Evolutionary conservation across 2,113 vertebrate genomes (phyloP), one percentile per base, ranked within the genome.

Genomic region (Emydura subglobosa): DNA sequence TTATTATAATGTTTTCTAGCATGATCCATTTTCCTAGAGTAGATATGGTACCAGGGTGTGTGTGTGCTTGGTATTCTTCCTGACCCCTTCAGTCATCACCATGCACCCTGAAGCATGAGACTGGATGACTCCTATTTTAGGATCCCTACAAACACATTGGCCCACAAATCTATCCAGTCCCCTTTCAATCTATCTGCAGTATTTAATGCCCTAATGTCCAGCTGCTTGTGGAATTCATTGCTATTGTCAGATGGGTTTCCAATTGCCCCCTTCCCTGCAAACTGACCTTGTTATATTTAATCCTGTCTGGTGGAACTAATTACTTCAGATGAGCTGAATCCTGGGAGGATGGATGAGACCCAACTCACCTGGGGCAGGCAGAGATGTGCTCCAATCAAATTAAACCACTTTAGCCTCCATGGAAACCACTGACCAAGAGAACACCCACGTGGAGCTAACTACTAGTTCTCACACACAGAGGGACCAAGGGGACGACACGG

Each of bases 401-500:
- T 85, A 7, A 79, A 65, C 2, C 0, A 24, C 68, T 0, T 82
- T 7, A 72, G 91, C 94, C 50, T 0, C 94, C 14, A 87, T 74
- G 81, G 94, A 94, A 96, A 95, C 92, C 90, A 96, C 55, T 27
- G 79, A 95, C 61, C 85, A 3, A 11, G 6, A 59, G 50, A 0
- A 44, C 25, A 44, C 72, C 86, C 85, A 34, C 57, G 80, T 91
- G 19, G 89, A 39, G 88, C 93, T 79, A 93, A 85, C 93, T 27
- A 44, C 72, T 3, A 12, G 87, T 53, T n/a, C 86, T 86, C 1
- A 1, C 54, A 24, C 90, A 91, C 87, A 49, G 39, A 24, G 94
- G 87, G 88, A 90, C 25, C 89, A 91, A 74, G 88, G 82, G 92
- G 84, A 29, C 83, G 93, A 72, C 94, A 90, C 6, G 2, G 95